Evolutionary conservation across 2,113 vertebrate species (phyloP).

Genomic region (Scophthalmus maximus): DNA sequence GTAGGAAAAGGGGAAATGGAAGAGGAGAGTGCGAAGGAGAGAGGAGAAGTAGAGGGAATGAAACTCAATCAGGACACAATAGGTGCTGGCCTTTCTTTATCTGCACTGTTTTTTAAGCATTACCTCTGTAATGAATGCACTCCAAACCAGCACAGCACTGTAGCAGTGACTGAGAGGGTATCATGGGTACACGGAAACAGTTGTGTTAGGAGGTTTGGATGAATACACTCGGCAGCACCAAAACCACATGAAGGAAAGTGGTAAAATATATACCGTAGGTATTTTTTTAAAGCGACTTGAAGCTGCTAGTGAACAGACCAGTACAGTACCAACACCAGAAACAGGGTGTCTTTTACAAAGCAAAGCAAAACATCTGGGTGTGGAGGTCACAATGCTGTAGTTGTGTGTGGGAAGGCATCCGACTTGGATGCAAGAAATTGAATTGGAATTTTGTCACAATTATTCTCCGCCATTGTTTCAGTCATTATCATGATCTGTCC

Average conservation of each 20-base stretch:
- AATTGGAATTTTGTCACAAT: too few relatives aligned
- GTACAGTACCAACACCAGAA: too few relatives aligned
- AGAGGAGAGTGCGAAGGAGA: conserved; percentile 11
- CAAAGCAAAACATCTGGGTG: too few relatives aligned
- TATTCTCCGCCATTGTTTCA: too few relatives aligned
- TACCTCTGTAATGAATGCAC: conserved; percentile 49
- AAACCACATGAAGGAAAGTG: not conserved
- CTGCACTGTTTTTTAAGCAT: conserved; percentile 28
- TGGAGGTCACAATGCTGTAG: not conserved
- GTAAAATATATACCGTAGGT: not conserved
- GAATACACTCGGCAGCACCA: not conserved
- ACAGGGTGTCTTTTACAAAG: not conserved
- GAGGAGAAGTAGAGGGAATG: conserved; percentile 40
- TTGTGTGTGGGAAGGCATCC: not conserved
- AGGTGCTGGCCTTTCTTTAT: conserved; percentile 33
- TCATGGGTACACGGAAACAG: conserved; percentile 2
- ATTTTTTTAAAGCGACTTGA: not conserved
- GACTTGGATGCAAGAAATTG: too few relatives aligned
- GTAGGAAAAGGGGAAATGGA: conserved; percentile 37
- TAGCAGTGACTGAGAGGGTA: not conserved
- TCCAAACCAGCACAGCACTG: conserved; percentile 13
- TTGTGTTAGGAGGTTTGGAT: not conserved
- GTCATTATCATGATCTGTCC: not conserved
- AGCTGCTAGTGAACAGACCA: not conserved
- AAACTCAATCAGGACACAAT: conserved; percentile 30